Base-by-base conservation (phyloP, 1,140 invertebrate species). In the Teleogryllus occipitalis region DNA sequence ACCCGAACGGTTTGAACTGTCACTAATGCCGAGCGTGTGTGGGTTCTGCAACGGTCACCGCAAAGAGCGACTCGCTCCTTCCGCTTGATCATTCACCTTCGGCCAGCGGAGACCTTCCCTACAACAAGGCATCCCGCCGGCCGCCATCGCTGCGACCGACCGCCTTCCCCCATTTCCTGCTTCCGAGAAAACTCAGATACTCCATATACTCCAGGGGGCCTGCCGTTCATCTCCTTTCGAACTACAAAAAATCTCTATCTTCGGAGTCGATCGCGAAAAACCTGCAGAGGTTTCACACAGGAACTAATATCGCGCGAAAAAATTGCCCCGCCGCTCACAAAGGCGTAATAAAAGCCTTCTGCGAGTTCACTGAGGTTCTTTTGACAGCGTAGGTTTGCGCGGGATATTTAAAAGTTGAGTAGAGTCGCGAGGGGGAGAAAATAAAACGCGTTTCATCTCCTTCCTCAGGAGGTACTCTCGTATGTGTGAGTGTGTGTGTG, bases 331-430 rank as follows among this genome's bases (percentile, higher is more conserved):
- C 18, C 54, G 10, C 54, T 65, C 54, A 65, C 54, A 65, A 65
- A 65, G 54, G 54, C 54, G 54, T 18, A 65, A 65, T 65, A 65
- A 65, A 65, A 18, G 54, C 10, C 10, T 65, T 14, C 54, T 65
- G 10, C 18, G 54, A 65, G 54, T 65, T 65, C 54, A 18, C 10
- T 14, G 54, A 65, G 54, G 18, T 10, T 18, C 54, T 39, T 65
- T 65, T 65, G 54, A 18, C 54, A 7, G 54, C 54, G 54, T 18
- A 65, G 54, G 54, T 65, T 65, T 65, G 54, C 54, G 10, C 54
- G 54, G 54, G 54, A 65, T 65, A 65, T 65, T 65, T 65, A 65
- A 65, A 65, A 65, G 54, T 65, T 65, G 54, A 65, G 54, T 65
- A 65, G 54, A 65, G 54, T 65, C 54, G 18, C 54, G 54, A 18